Evolutionary conservation across 1,140 invertebrate genomes (phyloP), one percentile per base, ranked within the genome.

Genomic region (Drosophila miranda): DNA sequence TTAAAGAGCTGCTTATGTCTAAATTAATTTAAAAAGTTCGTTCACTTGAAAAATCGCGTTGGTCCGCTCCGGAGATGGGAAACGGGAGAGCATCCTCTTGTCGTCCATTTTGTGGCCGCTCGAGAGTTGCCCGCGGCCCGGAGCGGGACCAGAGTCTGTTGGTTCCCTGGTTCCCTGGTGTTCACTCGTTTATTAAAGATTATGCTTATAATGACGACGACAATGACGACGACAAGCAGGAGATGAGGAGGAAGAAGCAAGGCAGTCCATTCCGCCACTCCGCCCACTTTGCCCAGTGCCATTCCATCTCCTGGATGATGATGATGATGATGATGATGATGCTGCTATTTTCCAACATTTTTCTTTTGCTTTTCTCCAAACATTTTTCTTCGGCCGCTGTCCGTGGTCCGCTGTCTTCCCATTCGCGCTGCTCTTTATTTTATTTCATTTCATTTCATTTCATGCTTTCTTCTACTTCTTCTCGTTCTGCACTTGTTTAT

Each of bases 171-270:
- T 11, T 84, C 80, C 80, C 80, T 66, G 80, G 80, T 83, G 72
- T 63, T 79, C 67, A 80, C 81, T 84, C 81, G 81, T 84, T 84
- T 84, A 84, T 84, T 84, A 84, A 84, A 84, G 81, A 84, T 84
- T 84, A 84, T 84, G 81, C 81, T 84, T 84, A 84, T 84, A 86
- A 84, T 84, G 81, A 86, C 81, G 77, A 86, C 83, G 81, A 84
- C 81, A 84, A 84, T 86, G 81, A 84, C 68, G 81, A 84, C 81
- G 75, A 86, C 68, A 78, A 80, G 81, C 76, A 68, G 72, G 64
- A 54, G 44, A 68, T 16, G 50, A 52, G 28, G 13, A 51, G 11
- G 49, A 43, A n/a, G 9, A 1, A 16, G n/a, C n/a, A 16, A 19
- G 16, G 0, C 16, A 16, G 16, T 16, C 16, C 16, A 16, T 1